Base-by-base conservation (phyloP, 2,797 vertebrate species). In the Acanthurus lineatus region DNA sequence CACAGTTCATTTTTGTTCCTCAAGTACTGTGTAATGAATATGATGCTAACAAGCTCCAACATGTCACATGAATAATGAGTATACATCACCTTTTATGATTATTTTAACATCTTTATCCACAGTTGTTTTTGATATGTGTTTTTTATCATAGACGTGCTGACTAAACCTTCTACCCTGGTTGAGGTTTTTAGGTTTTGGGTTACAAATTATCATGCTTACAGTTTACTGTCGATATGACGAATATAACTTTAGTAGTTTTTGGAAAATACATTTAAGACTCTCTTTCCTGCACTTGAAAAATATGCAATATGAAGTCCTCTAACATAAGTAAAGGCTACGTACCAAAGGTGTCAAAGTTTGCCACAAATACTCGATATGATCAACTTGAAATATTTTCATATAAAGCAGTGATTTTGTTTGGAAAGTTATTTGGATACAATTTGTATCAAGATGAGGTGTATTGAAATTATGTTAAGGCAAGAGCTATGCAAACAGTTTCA, bases 381-480 rank as follows among this genome's bases (percentile, higher is more conserved):
- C 63, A 86, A 57, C 77, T 70, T n/a, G 17, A 82, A 85, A 86
- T 76, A 86, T 77, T 81, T 72, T 95, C 85, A 91, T 92, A 95
- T 93, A 92, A 90, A 94, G 94, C 86, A 93, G 86, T 87, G 70
- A 87, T 89, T 67, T 85, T 75, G 65, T 88, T 90, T 88, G 93
- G 80, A 79, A 82, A 92, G 94, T 97, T 96, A 95, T 97, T 76
- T 89, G 68, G 97, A 99, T 98, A 99, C 98, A 99, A 99, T 99
- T 99, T 99, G 97, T 97, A 99, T 99, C 97, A 98, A 98, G 92
- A 90, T 95, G 94, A 96, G 94, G 95, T 91, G 93, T 75, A 22
- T 56, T 45, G 61, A 53, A 38, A 32, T 53, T 69, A 79, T 42
- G 28, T 32, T 32, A 40, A 72, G 69, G 72, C 49, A 56, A 47